A percentile compares a stretch with the other conserved stretches of the same genome.
Conservation (phyloP, 2,888 invertebrate genomes). For the Sinhomidia bicolor region DNA sequence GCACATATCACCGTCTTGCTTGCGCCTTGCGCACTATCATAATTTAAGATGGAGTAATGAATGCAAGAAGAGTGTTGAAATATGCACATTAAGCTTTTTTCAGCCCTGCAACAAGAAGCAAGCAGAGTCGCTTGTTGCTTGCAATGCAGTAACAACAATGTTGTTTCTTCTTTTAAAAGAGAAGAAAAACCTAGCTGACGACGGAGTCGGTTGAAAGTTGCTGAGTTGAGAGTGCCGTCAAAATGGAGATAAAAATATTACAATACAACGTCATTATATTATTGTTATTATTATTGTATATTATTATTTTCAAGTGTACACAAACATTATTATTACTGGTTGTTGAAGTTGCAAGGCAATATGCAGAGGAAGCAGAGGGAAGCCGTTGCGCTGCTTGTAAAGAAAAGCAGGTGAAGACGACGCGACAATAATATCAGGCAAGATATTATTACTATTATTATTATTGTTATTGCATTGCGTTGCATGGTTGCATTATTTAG, state of each 20-base stretch:
- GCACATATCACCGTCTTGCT: conserved; percentile 13
- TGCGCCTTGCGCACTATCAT: not conserved
- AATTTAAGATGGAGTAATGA: conserved; percentile 6
- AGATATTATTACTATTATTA: not conserved
- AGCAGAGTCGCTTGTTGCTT: not conserved
- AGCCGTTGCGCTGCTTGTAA: not conserved
- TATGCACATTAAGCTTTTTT: conserved; percentile 51
- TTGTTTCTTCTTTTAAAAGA: not conserved
- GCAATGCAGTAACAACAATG: not conserved
- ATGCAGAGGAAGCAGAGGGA: not conserved
- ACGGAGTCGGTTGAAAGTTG: conserved; percentile 40
- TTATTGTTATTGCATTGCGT: conserved; percentile 3
- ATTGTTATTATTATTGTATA: conserved; percentile 50
- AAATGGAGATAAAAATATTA: conserved; percentile 43
- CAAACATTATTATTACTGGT: conserved; percentile 24
- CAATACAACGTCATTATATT: conserved; percentile 59
- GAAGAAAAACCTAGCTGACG: conserved; percentile 10
- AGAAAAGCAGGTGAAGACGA: conserved; percentile 19
- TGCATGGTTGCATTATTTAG: not conserved
- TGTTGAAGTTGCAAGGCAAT: not conserved
- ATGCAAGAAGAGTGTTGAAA: conserved; percentile 43
- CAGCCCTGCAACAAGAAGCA: not conserved
- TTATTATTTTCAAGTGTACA: not conserved
- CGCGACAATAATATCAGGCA: conserved; percentile 41
- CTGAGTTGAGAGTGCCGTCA: conserved; percentile 37